phyloP scores from a whole-genome alignment of 2,113 vertebrate species.

The Nycticorax nycticorax region DNA sequence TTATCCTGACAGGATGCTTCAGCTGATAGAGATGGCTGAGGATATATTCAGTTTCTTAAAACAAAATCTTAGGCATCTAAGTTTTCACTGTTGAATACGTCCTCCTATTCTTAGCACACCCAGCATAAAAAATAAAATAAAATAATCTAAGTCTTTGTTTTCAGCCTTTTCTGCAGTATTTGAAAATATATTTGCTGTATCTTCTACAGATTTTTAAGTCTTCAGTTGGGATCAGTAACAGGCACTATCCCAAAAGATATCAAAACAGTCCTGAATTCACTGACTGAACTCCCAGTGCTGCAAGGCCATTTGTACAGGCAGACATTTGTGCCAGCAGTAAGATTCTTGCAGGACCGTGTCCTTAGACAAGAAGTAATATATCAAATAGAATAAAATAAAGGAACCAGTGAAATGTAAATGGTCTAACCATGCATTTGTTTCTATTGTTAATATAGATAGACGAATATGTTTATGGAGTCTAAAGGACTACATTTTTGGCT shows the following conservation, averaged over 20 bases:
- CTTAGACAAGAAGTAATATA: not conserved
- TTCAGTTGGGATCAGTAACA: not conserved
- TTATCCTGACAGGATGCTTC: not conserved
- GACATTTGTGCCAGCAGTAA: not conserved
- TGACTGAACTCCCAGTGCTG: not conserved
- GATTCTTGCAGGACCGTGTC: not conserved
- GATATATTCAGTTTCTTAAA: not conserved
- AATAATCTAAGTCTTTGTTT: not conserved
- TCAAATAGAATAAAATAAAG: not conserved
- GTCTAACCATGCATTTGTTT: not conserved
- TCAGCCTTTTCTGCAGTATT: not conserved
- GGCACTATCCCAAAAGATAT: not conserved
- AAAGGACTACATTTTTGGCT: slow-evolving; percentile 14
- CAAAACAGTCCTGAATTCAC: not conserved
- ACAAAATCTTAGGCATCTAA: not conserved
- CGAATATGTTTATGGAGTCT: not conserved
- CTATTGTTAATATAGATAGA: not conserved
- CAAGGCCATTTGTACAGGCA: not conserved
- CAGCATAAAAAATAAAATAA: not conserved
- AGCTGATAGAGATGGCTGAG: not conserved
- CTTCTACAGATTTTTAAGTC: not conserved
- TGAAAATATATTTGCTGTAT: not conserved
- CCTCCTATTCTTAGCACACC: not conserved
- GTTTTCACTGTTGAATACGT: not conserved
- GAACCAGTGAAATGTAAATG: not conserved